These are phyloP conservation scores for Zootoca vivipara DNA, from an alignment of 2,113 vertebrate genomes.

Conservation along the genomic window DNA sequence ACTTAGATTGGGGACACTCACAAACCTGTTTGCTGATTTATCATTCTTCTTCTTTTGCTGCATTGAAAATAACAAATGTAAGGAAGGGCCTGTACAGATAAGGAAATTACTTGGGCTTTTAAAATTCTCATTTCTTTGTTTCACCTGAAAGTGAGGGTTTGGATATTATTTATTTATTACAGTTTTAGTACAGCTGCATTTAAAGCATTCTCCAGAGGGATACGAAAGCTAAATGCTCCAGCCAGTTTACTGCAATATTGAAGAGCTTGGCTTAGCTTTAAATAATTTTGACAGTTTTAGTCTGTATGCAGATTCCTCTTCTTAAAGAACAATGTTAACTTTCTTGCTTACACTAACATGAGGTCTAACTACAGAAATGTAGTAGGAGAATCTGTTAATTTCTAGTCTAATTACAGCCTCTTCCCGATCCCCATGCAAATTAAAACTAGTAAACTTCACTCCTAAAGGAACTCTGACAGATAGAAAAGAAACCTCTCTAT, in stretches of 20 bases:
- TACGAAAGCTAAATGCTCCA: background rate
- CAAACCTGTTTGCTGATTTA: slow-evolving; percentile 96
- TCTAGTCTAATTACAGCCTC: background rate
- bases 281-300: background rate
- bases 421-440: background rate
- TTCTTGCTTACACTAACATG: background rate
- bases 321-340: background rate
- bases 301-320: background rate
- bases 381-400: background rate
- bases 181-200: slow-evolving; percentile 12
- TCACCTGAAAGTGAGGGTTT: background rate
- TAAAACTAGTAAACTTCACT: background rate
- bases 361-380: background rate
- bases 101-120: slow-evolving; percentile 53
- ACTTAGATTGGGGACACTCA: slow-evolving; percentile 96
- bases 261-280: background rate
- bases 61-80: slow-evolving; percentile 84
- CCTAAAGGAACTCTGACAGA: background rate
- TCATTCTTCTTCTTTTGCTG: slow-evolving; percentile 99
- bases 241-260: background rate
- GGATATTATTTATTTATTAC: background rate
- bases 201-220: background rate
- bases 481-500: background rate
- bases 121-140: background rate
- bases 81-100: slow-evolving; percentile 65